Base-by-base conservation (phyloP, 2,797 vertebrate genomes). In the Lithobates pipiens region DNA sequence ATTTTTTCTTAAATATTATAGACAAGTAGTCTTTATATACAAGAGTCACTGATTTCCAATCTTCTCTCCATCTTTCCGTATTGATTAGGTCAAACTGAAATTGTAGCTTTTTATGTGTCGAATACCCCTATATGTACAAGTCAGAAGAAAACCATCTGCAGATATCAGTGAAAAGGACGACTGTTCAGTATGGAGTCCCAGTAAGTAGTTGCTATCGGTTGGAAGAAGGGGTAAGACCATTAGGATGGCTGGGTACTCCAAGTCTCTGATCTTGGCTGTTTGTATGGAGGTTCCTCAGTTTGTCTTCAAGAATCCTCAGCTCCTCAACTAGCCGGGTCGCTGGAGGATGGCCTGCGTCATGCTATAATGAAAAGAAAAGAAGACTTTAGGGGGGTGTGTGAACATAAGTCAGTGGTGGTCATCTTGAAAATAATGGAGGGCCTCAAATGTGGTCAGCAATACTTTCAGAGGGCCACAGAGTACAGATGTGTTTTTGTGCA, bases 291-390 rank as follows among this genome's bases (percentile, higher is more conserved):
- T 82, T 84, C 80, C 70, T 61, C 8, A 67, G 44, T 29, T 87
- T 89, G 61, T 92, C 91, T 86, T 92, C 91, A 44, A 94, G 92
- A 75, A 71, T 76, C 27, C n/a, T n/a, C 61, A 94, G 87, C 61
- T 94, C 94, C 21, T 92, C 88, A 0, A 88, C 88, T 65, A 94
- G 90, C 2, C 63, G 89, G 3, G 85, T 39, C 0, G 80, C 2
- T 27, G 89, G 89, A 0, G 90, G 80, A 68, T 90, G 88, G 0
- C 89, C 89, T 81, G 88, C 89, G 0, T 92, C 90, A 0, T 1
- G 76, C 94, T 94, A 80, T 0, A 18, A 54, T 25, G 23, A 65
- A 10, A 65, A 63, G n/a, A 63, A 63, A 4, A 65, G n/a, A 9
- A 65, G 8, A 65, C 2, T 39, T 10, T 39, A 39, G 25, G 3